phyloP scores from a whole-genome alignment of 2,797 vertebrate species.

The Malurus leucopterus region DNA sequence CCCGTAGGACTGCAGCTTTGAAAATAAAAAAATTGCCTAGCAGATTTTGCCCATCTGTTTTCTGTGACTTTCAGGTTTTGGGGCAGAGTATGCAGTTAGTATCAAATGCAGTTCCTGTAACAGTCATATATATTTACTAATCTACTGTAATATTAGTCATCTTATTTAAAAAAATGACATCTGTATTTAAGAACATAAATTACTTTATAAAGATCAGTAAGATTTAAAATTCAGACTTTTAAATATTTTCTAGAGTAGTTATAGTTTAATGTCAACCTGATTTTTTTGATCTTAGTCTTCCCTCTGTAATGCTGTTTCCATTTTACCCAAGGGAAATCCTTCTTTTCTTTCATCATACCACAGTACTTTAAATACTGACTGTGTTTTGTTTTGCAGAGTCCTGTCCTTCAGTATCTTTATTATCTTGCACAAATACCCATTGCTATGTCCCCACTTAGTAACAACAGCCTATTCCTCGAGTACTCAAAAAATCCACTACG shows the following conservation, averaged over 20 bases:
- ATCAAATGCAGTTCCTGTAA: background rate
- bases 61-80: background rate
- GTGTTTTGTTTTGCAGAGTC: slow-evolving; percentile 81
- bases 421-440: slow-evolving; percentile 95
- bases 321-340: background rate
- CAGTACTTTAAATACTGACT: background rate
- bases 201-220: background rate
- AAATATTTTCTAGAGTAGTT: background rate
- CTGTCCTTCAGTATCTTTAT: slow-evolving; percentile 94
- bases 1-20: background rate
- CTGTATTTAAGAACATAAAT: background rate
- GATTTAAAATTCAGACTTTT: background rate
- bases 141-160: background rate
- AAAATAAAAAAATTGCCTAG: background rate
- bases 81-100: background rate
- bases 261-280: background rate
- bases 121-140: background rate
- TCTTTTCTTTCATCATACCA: background rate
- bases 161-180: background rate
- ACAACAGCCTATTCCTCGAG: slow-evolving; percentile 95
- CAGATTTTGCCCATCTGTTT: background rate
- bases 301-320: background rate
- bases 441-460: slow-evolving; percentile 97
- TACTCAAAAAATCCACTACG: slow-evolving; percentile 94
- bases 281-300: background rate